Evolutionary conservation across 2,113 vertebrate genomes (phyloP), one percentile per base, ranked within the genome.

Genomic region (Erythrocercus mccallii): DNA sequence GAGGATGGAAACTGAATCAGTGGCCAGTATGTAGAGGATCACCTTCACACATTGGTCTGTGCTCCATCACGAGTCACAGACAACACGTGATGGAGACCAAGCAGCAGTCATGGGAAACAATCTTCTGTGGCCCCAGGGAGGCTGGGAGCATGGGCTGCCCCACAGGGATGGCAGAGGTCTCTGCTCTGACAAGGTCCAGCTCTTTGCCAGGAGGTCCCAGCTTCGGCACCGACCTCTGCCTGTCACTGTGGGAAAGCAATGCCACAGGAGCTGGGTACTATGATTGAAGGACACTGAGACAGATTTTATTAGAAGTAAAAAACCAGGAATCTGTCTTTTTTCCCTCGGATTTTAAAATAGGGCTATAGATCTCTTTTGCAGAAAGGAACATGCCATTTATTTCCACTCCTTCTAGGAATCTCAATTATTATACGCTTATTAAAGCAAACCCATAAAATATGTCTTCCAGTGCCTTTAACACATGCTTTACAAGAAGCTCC

Each of bases 381-480:
- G 74, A 80, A 88, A 77, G 82, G 44, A 94, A 80, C 62, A 61
- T 28, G 88, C 37, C 83, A 84, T 96, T 96, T 97, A 96, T 95
- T 96, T 97, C 94, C 95, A 90, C 68, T 96, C 93, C 92, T 96
- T 92, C 94, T 97, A 94, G 92, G 96, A 97, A 97, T 94, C 95
- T 96, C 95, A 96, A 94, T 97, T 95, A 96, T 88, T 88, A 95
- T 91, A 95, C 18, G 48, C 94, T 97, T 97, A 98, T 97, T 97
- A 97, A 96, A 97, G 95, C 91, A 97, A 97, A 92, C 90, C 82
- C 94, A 92, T 94, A 97, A 97, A 98, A 96, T 79, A 88, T 42
- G 45, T 94, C 92, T 88, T 83, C 31, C 51, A 22, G 91, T 88
- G 88, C 90, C 93, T 92, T 90, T 77, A 96, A 92, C 86, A 56